Base-by-base conservation (phyloP, 2,797 vertebrate genomes). In the Leptodactylus fallax region DNA sequence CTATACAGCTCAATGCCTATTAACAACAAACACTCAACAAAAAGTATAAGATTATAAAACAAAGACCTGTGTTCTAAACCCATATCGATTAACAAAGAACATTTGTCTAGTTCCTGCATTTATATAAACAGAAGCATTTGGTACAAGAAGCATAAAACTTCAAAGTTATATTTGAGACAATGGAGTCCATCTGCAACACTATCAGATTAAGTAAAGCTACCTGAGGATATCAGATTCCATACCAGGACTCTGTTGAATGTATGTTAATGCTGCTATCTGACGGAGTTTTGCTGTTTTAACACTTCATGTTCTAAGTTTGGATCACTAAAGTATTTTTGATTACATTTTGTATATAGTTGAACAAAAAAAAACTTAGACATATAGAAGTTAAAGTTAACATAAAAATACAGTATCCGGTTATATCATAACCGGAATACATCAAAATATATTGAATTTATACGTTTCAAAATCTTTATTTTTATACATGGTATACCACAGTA, bases 21-120 rank as follows among this genome's bases (percentile, higher is more conserved):
- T 78, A 87, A 87, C 71, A 83, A 83, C 86, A 87, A 83, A 83
- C 72, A 87, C 45, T 81, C 61, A 82, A 87, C 71, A 87, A 87
- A 77, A 65, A 74, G 23, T 77, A 78, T 87, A 81, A 14, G 79
- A 81, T 51, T 25, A 72, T 58, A 21, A 74, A 60, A 87, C 63
- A 87, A 58, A 87, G 81, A 72, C 51, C 74, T 78, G 74, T 10
- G 74, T 53, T 83, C 61, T 77, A 78, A 65, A 78, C 72, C 86
- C 80, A 83, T 87, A 87, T 58, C 81, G 77, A 23, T 83, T 51
- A 83, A 87, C 86, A 87, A 83, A 87, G 86, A 82, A 67, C 86
- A 69, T 83, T 87, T 87, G 86, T 87, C 86, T 87, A 63, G 23
- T 77, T 67, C 72, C 80, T 83, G 80, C 86, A 78, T 77, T 87